These are phyloP conservation scores for Panthera leo DNA, from an alignment of 2,113 vertebrate genomes.

Conservation along the genomic window DNA sequence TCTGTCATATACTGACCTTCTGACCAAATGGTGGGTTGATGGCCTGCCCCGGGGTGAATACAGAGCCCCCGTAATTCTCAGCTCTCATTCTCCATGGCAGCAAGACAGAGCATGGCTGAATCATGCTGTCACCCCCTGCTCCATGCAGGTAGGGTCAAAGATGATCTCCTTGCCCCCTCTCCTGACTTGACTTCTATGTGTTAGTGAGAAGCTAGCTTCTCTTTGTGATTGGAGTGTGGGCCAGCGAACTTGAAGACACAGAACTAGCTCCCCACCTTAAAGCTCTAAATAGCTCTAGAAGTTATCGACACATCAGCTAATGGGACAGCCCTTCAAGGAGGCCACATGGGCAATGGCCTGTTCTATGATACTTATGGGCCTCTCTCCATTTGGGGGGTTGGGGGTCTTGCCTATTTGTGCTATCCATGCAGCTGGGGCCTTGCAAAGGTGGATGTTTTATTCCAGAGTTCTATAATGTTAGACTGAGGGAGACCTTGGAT, in stretches of 20 bases:
- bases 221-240: neutral
- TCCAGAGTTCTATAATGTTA: neutral
- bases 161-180: neutral
- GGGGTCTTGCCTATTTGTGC: neutral
- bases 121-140: neutral
- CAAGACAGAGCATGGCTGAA: neutral
- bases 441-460: neutral
- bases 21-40: neutral
- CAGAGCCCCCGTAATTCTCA: neutral
- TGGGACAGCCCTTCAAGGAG: neutral
- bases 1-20: neutral
- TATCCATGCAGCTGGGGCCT: neutral
- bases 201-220: neutral
- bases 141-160: neutral
- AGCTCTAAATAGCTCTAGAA: neutral
- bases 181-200: neutral
- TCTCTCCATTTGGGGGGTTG: neutral
- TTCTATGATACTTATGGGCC: neutral
- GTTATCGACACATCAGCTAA: neutral
- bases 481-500: neutral
- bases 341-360: neutral
- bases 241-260: neutral
- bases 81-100: neutral
- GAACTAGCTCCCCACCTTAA: neutral
- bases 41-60: neutral